A percentile compares a stretch with the other conserved stretches of the same genome.
phyloP scores from a whole-genome alignment of 2,888 invertebrate genomes.

The Tinea semifulvella region DNA sequence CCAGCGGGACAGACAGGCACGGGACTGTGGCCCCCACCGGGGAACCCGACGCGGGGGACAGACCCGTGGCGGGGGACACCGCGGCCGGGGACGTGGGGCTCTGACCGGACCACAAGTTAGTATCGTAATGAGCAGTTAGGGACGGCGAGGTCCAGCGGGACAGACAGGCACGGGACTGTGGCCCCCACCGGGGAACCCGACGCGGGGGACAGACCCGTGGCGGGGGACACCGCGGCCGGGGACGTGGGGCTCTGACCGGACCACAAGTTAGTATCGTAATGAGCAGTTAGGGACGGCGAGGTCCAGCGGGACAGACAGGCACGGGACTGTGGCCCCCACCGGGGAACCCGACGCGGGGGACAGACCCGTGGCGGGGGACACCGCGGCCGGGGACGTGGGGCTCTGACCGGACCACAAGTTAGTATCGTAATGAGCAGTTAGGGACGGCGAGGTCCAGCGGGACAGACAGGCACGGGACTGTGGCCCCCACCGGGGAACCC shows the following conservation, averaged over 20 bases:
- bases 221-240: conserved; percentile 32
- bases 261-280: too few relatives aligned
- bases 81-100: conserved; percentile 53
- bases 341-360: conserved; percentile 58
- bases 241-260: conserved; percentile 52
- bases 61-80: conserved; percentile 17
- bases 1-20: conserved; percentile 26
- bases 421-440: too few relatives aligned
- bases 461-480: conserved; percentile 35
- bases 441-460: conserved; percentile 28
- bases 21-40: conserved; percentile 58
- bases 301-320: conserved; percentile 28
- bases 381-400: conserved; percentile 48
- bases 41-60: conserved; percentile 55
- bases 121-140: too few relatives aligned
- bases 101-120: too few relatives aligned
- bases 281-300: too few relatives aligned
- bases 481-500: conserved; percentile 55
- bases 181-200: conserved; percentile 57
- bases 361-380: conserved; percentile 21
- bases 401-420: too few relatives aligned
- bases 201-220: conserved; percentile 38
- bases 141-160: conserved; percentile 29
- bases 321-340: conserved; percentile 52
- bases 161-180: conserved; percentile 37